Evolutionary conservation across 2,888 invertebrate species (phyloP).

Genomic region (Nebria brevicollis): DNA sequence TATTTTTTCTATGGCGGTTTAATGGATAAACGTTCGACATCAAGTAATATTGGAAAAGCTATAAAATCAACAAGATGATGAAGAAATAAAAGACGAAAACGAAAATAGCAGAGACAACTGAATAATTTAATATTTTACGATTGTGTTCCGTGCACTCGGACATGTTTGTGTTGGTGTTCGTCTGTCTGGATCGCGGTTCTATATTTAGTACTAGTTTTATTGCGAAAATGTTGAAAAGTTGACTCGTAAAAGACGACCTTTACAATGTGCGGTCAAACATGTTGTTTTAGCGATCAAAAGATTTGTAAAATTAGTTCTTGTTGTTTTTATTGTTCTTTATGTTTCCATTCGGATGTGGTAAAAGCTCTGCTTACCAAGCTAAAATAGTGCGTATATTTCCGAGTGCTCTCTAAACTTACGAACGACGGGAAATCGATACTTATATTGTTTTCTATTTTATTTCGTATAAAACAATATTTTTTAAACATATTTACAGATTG

Average conservation of each 20-base stretch:
- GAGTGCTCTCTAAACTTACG: too few relatives aligned
- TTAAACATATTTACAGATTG: too few relatives aligned
- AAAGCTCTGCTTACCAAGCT: not conserved
- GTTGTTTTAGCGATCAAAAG: not conserved
- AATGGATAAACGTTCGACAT: not conserved
- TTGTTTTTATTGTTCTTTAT: not conserved
- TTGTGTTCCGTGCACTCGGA: not conserved
- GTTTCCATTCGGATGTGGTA: not conserved
- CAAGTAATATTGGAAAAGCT: not conserved
- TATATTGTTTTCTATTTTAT: too few relatives aligned
- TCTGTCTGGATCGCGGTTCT: not conserved
- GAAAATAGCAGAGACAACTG: slow-evolving; percentile 1
- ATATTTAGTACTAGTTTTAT: not conserved
- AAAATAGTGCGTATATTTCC: too few relatives aligned
- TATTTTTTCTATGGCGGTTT: not conserved
- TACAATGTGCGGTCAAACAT: not conserved
- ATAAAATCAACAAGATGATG: not conserved
- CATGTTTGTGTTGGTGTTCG: not conserved
- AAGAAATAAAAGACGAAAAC: not conserved
- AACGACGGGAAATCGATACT: too few relatives aligned
- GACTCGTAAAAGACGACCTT: not conserved
- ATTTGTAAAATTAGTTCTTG: not conserved
- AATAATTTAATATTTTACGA: not conserved
- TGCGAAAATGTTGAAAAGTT: not conserved
- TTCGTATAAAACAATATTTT: too few relatives aligned